Conservation (phyloP, 2,113 vertebrate species). For the Turdus rufiventris region DNA sequence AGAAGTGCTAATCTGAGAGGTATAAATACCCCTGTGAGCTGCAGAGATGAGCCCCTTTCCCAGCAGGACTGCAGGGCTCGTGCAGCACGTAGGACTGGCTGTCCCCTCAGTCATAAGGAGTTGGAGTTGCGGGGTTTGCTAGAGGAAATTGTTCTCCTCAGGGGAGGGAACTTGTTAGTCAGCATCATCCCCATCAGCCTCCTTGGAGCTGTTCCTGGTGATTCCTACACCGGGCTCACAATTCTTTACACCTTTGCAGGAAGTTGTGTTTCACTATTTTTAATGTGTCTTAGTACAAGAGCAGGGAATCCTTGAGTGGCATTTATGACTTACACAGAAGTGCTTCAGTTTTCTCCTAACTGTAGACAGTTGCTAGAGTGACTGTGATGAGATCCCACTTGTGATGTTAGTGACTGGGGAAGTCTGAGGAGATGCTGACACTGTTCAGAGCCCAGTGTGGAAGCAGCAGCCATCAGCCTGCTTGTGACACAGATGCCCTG, state of each 20-base stretch:
- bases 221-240: not conserved
- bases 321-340: not conserved
- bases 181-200: not conserved
- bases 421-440: not conserved
- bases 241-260: not conserved
- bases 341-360: not conserved
- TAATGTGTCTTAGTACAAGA: not conserved
- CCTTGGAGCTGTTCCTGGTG: not conserved
- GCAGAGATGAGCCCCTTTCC: not conserved
- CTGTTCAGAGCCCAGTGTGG: not conserved
- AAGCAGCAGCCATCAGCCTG: not conserved
- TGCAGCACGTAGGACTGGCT: not conserved
- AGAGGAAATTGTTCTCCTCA: not conserved
- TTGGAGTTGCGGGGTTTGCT: slow-evolving; percentile 33
- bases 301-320: not conserved
- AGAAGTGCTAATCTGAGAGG: not conserved
- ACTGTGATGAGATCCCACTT: not conserved
- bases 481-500: fast-evolving
- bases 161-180: not conserved
- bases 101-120: not conserved
- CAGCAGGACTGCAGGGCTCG: not conserved
- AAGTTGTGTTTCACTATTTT: not conserved
- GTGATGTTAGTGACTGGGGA: not conserved
- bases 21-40: not conserved
- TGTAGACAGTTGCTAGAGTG: not conserved